Percentiles rank a stretch among this genome's conserved stretches.
Evolutionary conservation across 2,113 vertebrate genomes (phyloP).

Genomic region (Dipodomys spectabilis): DNA sequence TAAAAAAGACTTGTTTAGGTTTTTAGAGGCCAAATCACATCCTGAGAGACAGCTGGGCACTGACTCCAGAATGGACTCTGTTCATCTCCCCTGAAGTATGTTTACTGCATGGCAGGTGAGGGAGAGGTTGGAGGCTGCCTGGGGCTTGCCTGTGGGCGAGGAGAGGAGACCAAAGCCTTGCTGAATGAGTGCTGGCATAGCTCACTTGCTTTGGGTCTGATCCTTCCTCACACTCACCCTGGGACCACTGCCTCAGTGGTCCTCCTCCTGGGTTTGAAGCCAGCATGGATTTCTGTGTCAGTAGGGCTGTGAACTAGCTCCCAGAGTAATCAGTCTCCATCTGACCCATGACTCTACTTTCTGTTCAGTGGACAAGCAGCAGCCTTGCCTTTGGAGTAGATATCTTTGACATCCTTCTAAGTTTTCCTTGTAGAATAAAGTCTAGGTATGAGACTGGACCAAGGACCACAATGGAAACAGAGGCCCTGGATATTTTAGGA

Average conservation of each 20-base stretch:
- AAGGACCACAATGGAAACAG: neutral
- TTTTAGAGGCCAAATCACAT: neutral
- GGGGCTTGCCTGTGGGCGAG: neutral
- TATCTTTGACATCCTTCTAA: neutral
- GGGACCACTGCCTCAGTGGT: neutral
- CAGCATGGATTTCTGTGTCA: neutral
- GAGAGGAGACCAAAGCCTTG: neutral
- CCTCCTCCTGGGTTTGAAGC: conserved; percentile 27
- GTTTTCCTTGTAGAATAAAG: neutral
- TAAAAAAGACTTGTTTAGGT: no score
- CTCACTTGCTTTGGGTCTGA: neutral
- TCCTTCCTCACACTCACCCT: neutral
- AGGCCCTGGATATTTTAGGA: no score
- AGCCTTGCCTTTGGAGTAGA: neutral
- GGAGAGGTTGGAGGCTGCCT: no score
- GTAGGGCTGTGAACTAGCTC: neutral
- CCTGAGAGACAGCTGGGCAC: accelerated
- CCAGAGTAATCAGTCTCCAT: accelerated
- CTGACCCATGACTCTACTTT: neutral
- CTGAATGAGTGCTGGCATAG: neutral
- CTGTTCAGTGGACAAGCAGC: neutral
- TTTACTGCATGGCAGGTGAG: accelerated
- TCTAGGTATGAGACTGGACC: neutral
- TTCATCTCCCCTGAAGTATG: accelerated
- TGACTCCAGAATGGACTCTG: neutral